Conservation (phyloP, 2,888 invertebrate species). For the Minunthozetes semirufus region DNA sequence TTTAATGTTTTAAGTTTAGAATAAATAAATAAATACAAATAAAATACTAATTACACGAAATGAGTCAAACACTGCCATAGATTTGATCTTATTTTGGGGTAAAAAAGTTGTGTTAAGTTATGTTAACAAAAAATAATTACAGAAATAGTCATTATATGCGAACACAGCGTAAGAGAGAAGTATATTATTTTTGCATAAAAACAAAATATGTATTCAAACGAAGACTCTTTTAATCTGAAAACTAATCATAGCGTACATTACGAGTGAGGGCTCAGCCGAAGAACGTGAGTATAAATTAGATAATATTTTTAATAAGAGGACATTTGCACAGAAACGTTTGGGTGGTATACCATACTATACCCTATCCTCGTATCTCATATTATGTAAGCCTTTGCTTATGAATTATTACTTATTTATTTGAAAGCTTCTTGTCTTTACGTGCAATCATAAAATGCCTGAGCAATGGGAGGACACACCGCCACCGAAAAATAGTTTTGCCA, state of each 20-base stretch:
- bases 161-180: no score
- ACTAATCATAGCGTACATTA: no score
- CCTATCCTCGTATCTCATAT: not conserved
- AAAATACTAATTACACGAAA: not conserved
- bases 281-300: not conserved
- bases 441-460: constrained; percentile 8
- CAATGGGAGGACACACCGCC: not conserved
- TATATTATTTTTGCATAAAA: no score
- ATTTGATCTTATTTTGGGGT: not conserved
- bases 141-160: no score
- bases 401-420: constrained; percentile 29
- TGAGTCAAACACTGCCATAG: not conserved
- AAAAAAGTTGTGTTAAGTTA: no score
- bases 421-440: constrained; percentile 29
- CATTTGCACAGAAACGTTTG: not conserved
- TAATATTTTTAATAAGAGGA: constrained; percentile 5
- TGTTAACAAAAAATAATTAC: no score
- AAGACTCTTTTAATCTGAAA: no score
- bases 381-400: not conserved
- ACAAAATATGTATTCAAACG: no score
- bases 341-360: not conserved
- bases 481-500: not conserved
- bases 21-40: not conserved
- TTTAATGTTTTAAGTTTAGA: not conserved
- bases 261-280: no score